These are phyloP conservation scores for Malacoctenus gilli DNA, from an alignment of 2,797 vertebrate species.

Conservation along the genomic window DNA sequence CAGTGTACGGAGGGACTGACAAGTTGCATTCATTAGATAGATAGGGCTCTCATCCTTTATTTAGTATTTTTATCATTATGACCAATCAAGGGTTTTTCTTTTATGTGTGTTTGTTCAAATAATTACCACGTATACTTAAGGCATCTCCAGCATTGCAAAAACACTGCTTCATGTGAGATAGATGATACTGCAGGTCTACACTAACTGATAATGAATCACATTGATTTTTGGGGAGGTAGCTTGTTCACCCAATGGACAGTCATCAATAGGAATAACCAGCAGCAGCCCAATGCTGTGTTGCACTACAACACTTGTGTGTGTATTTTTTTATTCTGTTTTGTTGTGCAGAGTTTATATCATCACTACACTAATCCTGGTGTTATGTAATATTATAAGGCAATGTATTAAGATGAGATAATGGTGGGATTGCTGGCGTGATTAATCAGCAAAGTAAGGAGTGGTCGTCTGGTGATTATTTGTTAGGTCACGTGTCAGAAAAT, in stretches of 20 bases:
- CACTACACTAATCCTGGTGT: conserved; percentile 48
- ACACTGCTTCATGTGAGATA: conserved; percentile 11
- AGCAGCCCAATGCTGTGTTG: conserved; percentile 33
- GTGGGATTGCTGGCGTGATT: conserved; percentile 14
- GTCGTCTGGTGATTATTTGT: conserved; percentile 6
- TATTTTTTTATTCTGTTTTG: conserved; percentile 47
- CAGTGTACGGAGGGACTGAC: conserved; percentile 20
- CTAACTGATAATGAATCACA: conserved; percentile 43
- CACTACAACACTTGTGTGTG: conserved; percentile 14
- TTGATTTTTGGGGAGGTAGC: conserved; percentile 53
- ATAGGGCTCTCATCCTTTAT: background rate
- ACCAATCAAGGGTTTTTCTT: conserved; percentile 3
- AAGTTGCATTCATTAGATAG: conserved; percentile 16
- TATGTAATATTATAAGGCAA: conserved; percentile 48
- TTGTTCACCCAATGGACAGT: conserved; percentile 48
- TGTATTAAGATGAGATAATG: conserved; percentile 38
- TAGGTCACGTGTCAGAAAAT: background rate
- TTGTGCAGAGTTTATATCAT: conserved; percentile 37
- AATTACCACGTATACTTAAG: conserved; percentile 3
- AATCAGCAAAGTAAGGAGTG: conserved; percentile 21
- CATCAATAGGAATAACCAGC: conserved; percentile 50
- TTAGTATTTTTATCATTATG: background rate
- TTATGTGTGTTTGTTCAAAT: background rate
- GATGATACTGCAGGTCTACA: conserved; percentile 33
- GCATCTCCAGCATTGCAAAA: conserved; percentile 5